These are phyloP conservation scores for Conchocele bisecta DNA, from an alignment of 2,888 invertebrate genomes.

Conservation along the genomic window DNA sequence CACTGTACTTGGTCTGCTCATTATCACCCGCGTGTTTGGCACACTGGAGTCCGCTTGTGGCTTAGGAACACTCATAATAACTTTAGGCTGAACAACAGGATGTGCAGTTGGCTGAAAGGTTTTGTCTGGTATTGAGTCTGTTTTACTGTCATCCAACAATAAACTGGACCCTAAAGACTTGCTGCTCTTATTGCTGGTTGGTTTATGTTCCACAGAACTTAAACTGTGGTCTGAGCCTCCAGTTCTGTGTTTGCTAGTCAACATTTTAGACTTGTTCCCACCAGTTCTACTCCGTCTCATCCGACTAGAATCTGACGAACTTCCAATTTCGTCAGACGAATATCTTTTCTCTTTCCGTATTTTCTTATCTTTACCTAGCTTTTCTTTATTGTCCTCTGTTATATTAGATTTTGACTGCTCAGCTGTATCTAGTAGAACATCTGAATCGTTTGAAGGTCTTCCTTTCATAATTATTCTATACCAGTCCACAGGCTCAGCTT, in stretches of 20 bases:
- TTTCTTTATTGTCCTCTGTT: not conserved
- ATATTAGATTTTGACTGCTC: too few species aligned
- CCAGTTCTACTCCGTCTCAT: not conserved
- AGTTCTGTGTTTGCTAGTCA: not conserved
- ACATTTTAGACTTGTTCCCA: not conserved
- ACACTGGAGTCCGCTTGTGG: not conserved
- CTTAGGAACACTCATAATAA: too few species aligned
- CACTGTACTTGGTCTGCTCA: constrained; percentile 2
- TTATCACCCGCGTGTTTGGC: not conserved
- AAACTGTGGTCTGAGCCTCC: not conserved
- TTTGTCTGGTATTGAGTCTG: not conserved
- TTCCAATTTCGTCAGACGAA: not conserved
- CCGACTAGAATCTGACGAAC: not conserved
- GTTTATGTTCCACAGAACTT: not conserved
- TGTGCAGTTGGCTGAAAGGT: too few species aligned
- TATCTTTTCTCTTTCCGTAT: not conserved
- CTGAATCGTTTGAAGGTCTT: constrained; percentile 37
- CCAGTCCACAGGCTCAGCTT: constrained; percentile 49
- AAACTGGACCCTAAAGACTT: not conserved
- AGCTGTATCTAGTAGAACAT: not conserved
- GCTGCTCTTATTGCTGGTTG: too few species aligned
- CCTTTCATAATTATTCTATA: constrained; percentile 54
- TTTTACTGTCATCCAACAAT: not conserved
- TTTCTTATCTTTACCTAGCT: not conserved
- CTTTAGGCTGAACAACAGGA: too few species aligned